Evolutionary conservation across 53 echinoderm and acorn worm species (phyloP), one percentile per base, ranked within the genome.

Genomic region (Crossaster papposus): DNA sequence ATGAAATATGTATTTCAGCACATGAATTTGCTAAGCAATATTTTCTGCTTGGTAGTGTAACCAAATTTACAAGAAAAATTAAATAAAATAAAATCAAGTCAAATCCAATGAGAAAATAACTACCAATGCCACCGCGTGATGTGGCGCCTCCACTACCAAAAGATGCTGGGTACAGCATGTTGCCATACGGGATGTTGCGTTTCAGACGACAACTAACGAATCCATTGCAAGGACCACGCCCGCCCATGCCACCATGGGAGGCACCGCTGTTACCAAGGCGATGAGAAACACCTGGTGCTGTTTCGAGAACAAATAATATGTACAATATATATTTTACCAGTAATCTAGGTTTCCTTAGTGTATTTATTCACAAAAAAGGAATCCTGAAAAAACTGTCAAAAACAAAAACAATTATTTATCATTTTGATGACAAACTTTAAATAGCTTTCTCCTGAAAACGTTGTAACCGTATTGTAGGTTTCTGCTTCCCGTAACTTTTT

Each of bases 131-230:
- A 52, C 92, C 96, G 4, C n/a, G 51, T 24, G 88, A 5, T 11
- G 93, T 92, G 65, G 90, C 90, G 32, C 96, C 96, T 11, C 96
- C 96, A 90, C 96, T 96, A 30, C 96, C 96, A 85, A 94, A 96
- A 30, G 76, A 82, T 14, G 37, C 79, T 8, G 96, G 96, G 34
- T 90, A 76, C 79, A 93, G 93, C 52, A 94, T 73, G 78, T 91
- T 90, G 55, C 96, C 94, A 72, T 94, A 96, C 10, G 96, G 94
- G 53, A 90, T 26, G 52, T 90, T 94, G 28, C 93, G 88, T n/a
- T 78, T 90, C 54, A 94, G 93, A 63, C 94, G 90, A 36, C 96
- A 96, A 12, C 91, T 94, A 10, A 30, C 13, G 65, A 77, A 91
- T 24, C 93, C 93, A 80, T 85, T 80, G 72, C 96, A 96, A 30